Conservation (phyloP, 2,113 vertebrate genomes). For the Zosterops japonicus region DNA sequence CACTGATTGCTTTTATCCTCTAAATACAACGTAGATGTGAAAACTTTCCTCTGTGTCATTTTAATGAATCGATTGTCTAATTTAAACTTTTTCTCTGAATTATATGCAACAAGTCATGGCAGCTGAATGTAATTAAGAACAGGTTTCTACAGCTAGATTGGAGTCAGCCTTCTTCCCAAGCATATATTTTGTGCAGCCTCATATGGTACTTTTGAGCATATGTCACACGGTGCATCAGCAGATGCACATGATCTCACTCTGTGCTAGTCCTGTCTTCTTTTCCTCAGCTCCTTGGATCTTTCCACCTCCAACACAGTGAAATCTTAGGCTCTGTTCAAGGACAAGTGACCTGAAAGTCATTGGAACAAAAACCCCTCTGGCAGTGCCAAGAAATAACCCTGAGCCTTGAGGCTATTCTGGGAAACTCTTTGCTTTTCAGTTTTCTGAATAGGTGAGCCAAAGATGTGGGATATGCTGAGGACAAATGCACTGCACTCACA, state of each 20-base stretch:
- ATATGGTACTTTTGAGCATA: background rate
- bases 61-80: background rate
- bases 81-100: background rate
- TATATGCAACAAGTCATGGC: background rate
- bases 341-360: background rate
- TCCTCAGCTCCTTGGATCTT: background rate
- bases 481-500: background rate
- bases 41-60: background rate
- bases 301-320: background rate
- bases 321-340: background rate
- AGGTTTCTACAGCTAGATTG: background rate
- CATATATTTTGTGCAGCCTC: background rate
- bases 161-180: background rate
- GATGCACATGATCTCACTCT: background rate
- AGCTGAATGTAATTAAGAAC: background rate
- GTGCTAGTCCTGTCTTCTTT: background rate
- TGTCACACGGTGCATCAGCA: background rate
- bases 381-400: background rate
- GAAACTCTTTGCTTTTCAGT: background rate
- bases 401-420: background rate
- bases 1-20: background rate
- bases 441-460: background rate
- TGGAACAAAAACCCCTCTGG: background rate
- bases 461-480: background rate
- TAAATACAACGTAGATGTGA: background rate